A percentile compares a stretch with the other conserved stretches of the same genome.
Evolutionary conservation across 2,888 invertebrate genomes (phyloP).

Genomic region (Stramonita haemastoma): DNA sequence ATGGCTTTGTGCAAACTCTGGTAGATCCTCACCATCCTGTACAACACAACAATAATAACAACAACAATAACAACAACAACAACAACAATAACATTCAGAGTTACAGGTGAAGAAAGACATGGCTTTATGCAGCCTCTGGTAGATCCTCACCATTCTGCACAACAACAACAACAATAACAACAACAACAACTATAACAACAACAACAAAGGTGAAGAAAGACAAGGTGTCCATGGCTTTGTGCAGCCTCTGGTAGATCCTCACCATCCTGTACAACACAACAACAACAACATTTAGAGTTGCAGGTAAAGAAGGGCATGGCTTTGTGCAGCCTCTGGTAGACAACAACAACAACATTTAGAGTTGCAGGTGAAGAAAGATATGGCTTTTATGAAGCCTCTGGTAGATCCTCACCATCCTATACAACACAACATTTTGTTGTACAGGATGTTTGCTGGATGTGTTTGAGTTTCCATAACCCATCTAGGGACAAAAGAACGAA

Average conservation of each 20-base stretch:
- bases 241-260: conserved; percentile 89
- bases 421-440: no score
- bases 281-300: conserved; percentile 81
- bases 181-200: no score
- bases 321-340: conserved; percentile 89
- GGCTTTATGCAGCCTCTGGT: conserved; percentile 90
- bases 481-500: no score
- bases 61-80: not conserved
- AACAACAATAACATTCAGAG: no score
- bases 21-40: conserved; percentile 91
- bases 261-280: conserved; percentile 85
- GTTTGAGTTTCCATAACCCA: no score
- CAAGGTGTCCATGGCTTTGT: conserved; percentile 90
- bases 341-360: conserved; percentile 79
- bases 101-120: conserved; percentile 95
- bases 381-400: conserved; percentile 90
- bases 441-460: no score
- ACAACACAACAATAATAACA: conserved; percentile 15
- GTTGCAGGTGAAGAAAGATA: conserved; percentile 94
- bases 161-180: not conserved
- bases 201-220: conserved; percentile 88
- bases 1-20: conserved; percentile 91
- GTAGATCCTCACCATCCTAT: conserved; percentile 91
- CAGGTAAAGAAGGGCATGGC: conserved; percentile 95
- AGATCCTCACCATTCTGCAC: conserved; percentile 92